A percentile compares a stretch with the other conserved stretches of the same genome.
Evolutionary conservation across 2,888 invertebrate genomes (phyloP).

Genomic region (Aphidoletes aphidimyza): DNA sequence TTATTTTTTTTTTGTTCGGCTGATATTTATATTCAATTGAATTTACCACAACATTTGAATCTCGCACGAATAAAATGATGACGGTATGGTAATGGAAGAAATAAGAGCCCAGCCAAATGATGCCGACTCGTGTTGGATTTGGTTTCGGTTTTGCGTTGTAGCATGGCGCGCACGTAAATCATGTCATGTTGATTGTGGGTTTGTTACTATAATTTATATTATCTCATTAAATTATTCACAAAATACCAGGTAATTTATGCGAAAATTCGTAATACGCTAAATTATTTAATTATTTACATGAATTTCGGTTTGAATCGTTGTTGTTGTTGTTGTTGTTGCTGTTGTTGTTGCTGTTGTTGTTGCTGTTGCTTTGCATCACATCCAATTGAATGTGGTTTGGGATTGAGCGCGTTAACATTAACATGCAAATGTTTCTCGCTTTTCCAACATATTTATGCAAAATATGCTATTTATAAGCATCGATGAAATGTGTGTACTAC

Average conservation of each 20-base stretch:
- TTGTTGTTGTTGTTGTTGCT: no score
- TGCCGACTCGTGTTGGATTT: no score
- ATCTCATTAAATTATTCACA: conserved; percentile 46
- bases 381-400: background rate
- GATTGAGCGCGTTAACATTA: background rate
- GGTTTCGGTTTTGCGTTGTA: background rate
- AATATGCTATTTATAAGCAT: conserved; percentile 45
- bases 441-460: conserved; percentile 41
- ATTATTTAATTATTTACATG: conserved; percentile 49
- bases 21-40: no score
- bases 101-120: no score
- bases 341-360: no score
- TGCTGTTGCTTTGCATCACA: background rate
- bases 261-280: conserved; percentile 51
- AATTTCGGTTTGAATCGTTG: background rate
- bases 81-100: no score
- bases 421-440: conserved; percentile 13
- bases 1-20: no score
- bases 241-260: conserved; percentile 46
- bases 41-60: no score
- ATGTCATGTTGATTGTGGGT: conserved; percentile 47
- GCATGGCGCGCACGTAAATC: background rate
- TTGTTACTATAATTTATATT: conserved; percentile 42
- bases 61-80: no score
- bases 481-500: background rate